Conservation (phyloP, 2,888 invertebrate genomes). For the Bellardia pandia region DNA sequence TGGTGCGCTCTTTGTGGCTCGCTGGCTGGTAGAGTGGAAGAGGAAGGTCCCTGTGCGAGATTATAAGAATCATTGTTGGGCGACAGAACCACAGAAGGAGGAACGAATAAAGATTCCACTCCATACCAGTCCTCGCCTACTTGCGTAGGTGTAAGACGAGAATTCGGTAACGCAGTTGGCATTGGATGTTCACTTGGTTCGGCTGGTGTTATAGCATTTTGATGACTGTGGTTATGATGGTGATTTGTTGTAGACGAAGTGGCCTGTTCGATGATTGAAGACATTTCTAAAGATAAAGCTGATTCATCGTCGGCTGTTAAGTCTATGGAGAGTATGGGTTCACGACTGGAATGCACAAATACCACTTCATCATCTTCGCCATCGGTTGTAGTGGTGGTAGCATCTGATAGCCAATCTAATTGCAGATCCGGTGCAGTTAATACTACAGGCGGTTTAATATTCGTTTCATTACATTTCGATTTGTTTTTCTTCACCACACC, state of each 20-base stretch:
- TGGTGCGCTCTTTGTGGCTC: conserved; percentile 68
- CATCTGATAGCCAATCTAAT: conserved; percentile 89
- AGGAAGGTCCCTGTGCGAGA: conserved; percentile 29
- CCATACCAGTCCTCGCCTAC: conserved; percentile 61
- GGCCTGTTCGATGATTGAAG: conserved; percentile 49
- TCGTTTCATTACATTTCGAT: conserved; percentile 53
- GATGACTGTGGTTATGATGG: conserved; percentile 33
- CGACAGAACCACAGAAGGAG: conserved; percentile 51
- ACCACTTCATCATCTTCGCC: conserved; percentile 87
- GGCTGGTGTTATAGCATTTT: conserved; percentile 16
- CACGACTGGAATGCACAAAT: conserved; percentile 84
- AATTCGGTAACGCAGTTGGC: background rate
- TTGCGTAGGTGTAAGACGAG: conserved; percentile 22
- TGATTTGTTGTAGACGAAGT: conserved; percentile 42
- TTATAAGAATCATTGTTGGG: conserved; percentile 41
- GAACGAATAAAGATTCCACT: conserved; percentile 42
- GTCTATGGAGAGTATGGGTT: conserved; percentile 85
- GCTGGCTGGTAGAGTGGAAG: conserved; percentile 22
- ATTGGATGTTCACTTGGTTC: conserved; percentile 31
- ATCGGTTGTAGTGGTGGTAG: conserved; percentile 81
- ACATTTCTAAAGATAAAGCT: conserved; percentile 66
- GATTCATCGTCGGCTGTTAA: conserved; percentile 86
- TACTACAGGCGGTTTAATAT: conserved; percentile 76
- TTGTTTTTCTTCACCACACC: background rate
- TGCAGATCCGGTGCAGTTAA: conserved; percentile 88